A percentile compares a stretch with the other conserved stretches of the same genome.
These are phyloP conservation scores for Drosophila jambulina DNA, from an alignment of 1,140 invertebrate species.

Conservation along the genomic window DNA sequence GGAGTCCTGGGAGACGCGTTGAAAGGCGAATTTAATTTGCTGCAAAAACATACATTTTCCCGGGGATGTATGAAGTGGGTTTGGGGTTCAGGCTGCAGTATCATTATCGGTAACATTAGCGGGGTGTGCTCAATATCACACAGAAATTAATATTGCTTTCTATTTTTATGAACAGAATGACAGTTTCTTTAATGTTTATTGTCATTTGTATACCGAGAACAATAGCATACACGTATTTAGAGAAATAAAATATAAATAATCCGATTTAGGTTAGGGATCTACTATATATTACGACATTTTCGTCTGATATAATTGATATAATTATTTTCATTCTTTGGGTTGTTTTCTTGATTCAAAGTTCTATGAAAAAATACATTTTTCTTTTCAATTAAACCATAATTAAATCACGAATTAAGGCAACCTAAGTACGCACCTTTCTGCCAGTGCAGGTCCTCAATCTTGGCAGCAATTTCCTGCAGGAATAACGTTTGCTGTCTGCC, in stretches of 20 bases:
- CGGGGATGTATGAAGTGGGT: neutral
- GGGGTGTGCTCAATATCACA: neutral
- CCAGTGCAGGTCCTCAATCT: conserved; percentile 37
- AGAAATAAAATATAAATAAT: neutral
- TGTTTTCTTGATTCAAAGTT: no score
- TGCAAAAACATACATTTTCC: conserved; percentile 9
- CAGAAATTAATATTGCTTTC: neutral
- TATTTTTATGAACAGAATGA: neutral
- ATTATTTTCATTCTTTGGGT: no score
- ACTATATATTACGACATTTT: no score
- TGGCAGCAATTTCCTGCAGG: conserved; percentile 64
- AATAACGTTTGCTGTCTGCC: conserved; percentile 44
- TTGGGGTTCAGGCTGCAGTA: neutral
- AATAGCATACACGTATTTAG: fast-evolving
- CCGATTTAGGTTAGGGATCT: neutral
- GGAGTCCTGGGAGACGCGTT: neutral
- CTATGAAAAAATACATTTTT: neutral
- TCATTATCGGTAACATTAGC: conserved; percentile 4
- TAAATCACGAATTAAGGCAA: neutral
- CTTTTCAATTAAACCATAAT: neutral
- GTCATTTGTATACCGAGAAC: neutral
- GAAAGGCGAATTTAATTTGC: conserved; percentile 33
- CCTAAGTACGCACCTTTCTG: neutral
- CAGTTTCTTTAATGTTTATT: neutral
- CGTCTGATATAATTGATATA: no score